phyloP scores from a whole-genome alignment of 2,113 vertebrate species.

The Notiomystis cincta region DNA sequence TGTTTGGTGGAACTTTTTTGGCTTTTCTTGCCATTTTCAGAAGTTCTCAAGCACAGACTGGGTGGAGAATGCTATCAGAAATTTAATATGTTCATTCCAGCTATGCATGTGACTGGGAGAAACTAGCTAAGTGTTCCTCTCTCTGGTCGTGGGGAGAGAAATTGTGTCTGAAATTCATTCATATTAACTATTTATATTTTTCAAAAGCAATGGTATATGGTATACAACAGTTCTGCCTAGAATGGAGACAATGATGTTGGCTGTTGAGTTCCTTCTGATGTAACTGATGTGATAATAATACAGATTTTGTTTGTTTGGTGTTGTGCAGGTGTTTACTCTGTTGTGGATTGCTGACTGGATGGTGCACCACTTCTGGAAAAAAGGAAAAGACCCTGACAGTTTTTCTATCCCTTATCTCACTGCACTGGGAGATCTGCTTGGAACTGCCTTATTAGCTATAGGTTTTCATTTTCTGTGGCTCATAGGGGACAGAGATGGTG shows the following conservation, averaged over 20 bases:
- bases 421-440: slow-evolving; percentile 90
- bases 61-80: not conserved
- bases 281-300: not conserved
- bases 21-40: not conserved
- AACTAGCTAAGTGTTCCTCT: not conserved
- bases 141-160: not conserved
- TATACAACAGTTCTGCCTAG: not conserved
- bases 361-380: slow-evolving; percentile 95
- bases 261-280: not conserved
- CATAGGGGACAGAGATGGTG: slow-evolving; percentile 92
- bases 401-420: slow-evolving; percentile 97
- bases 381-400: slow-evolving; percentile 94
- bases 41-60: not conserved
- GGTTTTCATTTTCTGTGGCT: slow-evolving; percentile 96
- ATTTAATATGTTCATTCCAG: not conserved
- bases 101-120: not conserved
- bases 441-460: slow-evolving; percentile 89
- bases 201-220: not conserved
- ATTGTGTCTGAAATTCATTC: not conserved
- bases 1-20: not conserved
- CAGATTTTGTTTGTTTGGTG: not conserved
- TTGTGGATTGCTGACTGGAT: slow-evolving; percentile 95
- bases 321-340: slow-evolving; percentile 84
- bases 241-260: not conserved
- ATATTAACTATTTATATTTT: not conserved